Percentiles rank a stretch among this genome's conserved stretches.
Evolutionary conservation across 2,888 invertebrate genomes (phyloP).

Genomic region (Drosophila paranaensis): DNA sequence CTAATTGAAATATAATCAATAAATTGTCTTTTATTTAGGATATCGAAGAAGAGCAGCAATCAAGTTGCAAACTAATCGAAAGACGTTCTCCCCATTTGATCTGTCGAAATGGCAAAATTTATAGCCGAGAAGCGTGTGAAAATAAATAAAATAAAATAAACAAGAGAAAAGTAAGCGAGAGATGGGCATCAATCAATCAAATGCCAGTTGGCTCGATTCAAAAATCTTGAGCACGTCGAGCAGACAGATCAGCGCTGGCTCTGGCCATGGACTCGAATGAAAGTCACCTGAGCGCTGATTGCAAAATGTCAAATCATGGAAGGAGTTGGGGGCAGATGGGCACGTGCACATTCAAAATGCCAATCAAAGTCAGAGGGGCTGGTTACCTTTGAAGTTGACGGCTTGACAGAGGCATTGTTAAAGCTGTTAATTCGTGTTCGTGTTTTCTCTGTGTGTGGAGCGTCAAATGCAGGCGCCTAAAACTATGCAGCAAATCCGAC

Average conservation of each 20-base stretch:
- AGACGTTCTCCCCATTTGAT: constrained; percentile 8
- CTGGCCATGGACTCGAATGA: neutral
- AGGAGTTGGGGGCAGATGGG: neutral
- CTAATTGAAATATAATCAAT: neutral
- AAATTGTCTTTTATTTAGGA: neutral
- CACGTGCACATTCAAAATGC: constrained; percentile 55
- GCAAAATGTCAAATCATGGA: constrained; percentile 51
- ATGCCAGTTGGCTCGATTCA: constrained; percentile 51
- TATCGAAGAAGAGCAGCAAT: neutral
- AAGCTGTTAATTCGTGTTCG: constrained; percentile 19
- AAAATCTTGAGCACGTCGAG: constrained; percentile 50
- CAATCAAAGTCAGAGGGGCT: constrained; percentile 43
- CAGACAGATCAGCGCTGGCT: constrained; percentile 26
- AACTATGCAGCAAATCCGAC: constrained; percentile 39
- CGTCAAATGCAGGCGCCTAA: constrained; percentile 30
- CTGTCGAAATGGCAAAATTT: constrained; percentile 39
- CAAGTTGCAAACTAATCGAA: neutral
- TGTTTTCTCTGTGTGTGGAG: neutral
- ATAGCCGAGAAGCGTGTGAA: constrained; percentile 36
- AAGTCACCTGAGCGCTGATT: constrained; percentile 52
- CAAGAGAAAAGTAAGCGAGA: constrained; percentile 13
- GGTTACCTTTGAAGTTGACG: constrained; percentile 41
- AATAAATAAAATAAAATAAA: constrained; percentile 8
- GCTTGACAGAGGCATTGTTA: constrained; percentile 11
- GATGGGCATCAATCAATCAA: constrained; percentile 68